Conservation (phyloP, 64 coral and sea anemone species). For the Porites australiensis region DNA sequence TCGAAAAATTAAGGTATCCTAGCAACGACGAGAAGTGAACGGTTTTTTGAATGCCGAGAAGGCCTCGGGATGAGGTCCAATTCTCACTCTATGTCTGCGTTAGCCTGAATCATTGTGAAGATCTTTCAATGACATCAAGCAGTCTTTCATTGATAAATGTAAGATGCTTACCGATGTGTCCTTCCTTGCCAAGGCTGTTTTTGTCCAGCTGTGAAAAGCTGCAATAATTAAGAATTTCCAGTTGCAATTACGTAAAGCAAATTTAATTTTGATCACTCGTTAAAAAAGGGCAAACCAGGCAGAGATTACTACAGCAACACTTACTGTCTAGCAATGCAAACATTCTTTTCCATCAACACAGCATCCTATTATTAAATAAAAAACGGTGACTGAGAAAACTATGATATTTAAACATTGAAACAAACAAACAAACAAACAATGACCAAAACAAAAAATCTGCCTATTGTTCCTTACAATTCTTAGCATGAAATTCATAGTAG, state of each 20-base stretch:
- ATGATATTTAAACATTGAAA: too few species aligned
- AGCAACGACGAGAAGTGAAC: too few species aligned
- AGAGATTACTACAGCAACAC: background rate
- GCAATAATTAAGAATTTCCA: background rate
- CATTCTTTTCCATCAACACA: conserved; percentile 88
- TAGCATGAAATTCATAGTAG: too few species aligned
- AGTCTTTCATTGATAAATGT: background rate
- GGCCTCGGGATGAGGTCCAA: too few species aligned
- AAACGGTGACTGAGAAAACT: background rate
- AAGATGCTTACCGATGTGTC: conserved; percentile 77
- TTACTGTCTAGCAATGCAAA: conserved; percentile 92
- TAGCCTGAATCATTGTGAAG: background rate
- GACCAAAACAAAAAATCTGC: too few species aligned
- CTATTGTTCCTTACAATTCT: too few species aligned
- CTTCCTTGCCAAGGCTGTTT: conserved; percentile 63
- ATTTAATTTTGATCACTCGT: too few species aligned
- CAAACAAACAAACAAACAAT: too few species aligned
- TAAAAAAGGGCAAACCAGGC: background rate
- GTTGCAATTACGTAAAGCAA: too few species aligned
- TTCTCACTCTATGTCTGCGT: too few species aligned
- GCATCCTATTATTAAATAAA: conserved; percentile 54
- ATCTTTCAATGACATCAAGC: background rate
- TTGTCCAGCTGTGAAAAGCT: conserved; percentile 86
- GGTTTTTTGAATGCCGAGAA: too few species aligned
- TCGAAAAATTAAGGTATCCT: too few species aligned